phyloP scores from a whole-genome alignment of 2,888 invertebrate genomes.

The Papilio gigon region DNA sequence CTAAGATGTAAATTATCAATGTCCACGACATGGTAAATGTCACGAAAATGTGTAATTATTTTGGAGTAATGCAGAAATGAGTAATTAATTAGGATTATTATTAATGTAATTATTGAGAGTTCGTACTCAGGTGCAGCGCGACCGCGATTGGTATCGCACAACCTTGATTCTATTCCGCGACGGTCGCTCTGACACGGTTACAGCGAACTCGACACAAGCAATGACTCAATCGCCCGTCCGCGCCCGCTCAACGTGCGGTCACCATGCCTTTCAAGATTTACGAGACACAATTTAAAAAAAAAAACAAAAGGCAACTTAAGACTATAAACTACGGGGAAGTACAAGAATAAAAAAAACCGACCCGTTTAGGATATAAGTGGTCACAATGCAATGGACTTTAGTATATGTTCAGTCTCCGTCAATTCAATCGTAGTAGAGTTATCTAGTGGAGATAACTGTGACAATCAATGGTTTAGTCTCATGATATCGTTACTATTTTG shows the following conservation, averaged over 20 bases:
- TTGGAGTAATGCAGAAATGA: background rate
- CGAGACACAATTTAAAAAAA: background rate
- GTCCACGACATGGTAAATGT: background rate
- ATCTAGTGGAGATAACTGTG: too few species aligned
- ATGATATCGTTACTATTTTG: too few species aligned
- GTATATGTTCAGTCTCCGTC: too few species aligned
- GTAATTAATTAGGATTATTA: slow-evolving; percentile 1
- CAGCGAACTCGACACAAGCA: slow-evolving; percentile 57
- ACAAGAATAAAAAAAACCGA: background rate
- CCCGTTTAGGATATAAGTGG: too few species aligned
- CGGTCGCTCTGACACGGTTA: slow-evolving; percentile 75
- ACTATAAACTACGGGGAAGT: background rate
- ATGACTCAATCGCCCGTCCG: slow-evolving; percentile 63
- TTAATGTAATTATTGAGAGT: slow-evolving; percentile 36
- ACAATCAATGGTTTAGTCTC: too few species aligned
- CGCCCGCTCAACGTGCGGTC: slow-evolving; percentile 21
- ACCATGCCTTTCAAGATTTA: slow-evolving; percentile 17
- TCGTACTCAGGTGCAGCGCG: slow-evolving; percentile 39
- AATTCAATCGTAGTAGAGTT: too few species aligned
- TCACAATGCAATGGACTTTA: too few species aligned
- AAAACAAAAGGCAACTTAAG: too few species aligned
- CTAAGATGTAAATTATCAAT: too few species aligned
- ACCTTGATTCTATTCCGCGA: slow-evolving; percentile 80
- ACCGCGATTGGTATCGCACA: slow-evolving; percentile 62
- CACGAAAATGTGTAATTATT: background rate